Evolutionary conservation across 2,113 vertebrate species (phyloP).

Genomic region (Ammospiza caudacuta): DNA sequence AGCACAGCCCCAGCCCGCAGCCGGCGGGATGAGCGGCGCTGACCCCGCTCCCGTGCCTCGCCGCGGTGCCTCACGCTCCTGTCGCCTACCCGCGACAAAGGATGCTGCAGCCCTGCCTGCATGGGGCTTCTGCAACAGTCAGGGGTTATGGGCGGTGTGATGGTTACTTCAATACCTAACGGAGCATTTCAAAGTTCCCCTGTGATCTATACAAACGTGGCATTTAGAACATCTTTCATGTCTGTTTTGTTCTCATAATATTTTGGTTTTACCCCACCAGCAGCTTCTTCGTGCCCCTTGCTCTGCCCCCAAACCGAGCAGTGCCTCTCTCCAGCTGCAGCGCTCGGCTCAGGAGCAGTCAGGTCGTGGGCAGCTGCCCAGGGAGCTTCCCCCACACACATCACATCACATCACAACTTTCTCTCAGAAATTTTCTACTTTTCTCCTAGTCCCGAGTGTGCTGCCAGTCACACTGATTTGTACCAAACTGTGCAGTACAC

Average conservation of each 20-base stretch:
- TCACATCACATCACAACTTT: neutral
- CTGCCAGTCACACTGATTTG: neutral
- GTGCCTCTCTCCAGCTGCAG: neutral
- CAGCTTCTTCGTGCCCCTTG: neutral
- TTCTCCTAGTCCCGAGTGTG: neutral
- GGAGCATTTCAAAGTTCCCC: neutral
- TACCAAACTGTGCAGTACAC: neutral
- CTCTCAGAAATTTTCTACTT: neutral
- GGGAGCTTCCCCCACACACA: neutral
- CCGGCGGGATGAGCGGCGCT: rapidly evolving
- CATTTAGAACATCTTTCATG: slow-evolving; percentile 3
- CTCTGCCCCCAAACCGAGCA: neutral
- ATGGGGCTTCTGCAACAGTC: neutral
- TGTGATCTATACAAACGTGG: neutral
- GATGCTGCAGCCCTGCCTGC: neutral
- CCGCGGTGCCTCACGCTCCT: rapidly evolving
- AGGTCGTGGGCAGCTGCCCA: neutral
- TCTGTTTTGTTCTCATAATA: neutral
- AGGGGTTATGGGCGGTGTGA: neutral
- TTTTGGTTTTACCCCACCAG: neutral
- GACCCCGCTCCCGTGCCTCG: neutral
- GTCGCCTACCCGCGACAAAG: neutral
- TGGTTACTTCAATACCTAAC: neutral
- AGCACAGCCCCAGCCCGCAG: rapidly evolving
- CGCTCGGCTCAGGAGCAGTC: neutral